Conservation (phyloP, 1,140 invertebrate species). For the Neodiprion fabricii region DNA sequence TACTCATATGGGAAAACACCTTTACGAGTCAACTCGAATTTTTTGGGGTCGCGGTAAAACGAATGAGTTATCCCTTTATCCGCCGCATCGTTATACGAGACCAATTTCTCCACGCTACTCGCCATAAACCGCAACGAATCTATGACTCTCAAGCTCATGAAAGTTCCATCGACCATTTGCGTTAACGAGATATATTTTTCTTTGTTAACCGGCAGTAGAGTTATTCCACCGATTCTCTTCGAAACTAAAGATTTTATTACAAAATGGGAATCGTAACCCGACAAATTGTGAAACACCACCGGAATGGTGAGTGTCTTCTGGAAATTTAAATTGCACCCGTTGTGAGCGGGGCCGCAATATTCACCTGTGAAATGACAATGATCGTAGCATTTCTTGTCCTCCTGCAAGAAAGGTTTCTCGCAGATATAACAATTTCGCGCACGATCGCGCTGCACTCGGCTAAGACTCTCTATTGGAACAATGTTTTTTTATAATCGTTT, state of each 20-base stretch:
- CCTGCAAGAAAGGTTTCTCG: no score
- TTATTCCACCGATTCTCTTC: not conserved
- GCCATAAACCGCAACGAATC: constrained; percentile 30
- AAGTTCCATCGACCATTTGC: constrained; percentile 12
- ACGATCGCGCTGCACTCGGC: no score
- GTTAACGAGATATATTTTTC: constrained; percentile 31
- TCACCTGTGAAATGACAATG: not conserved
- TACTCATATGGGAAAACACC: constrained; percentile 44
- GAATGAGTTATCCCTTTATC: constrained; percentile 14
- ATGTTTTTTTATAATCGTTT: no score
- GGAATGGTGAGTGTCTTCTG: constrained; percentile 18
- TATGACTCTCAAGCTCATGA: constrained; percentile 28
- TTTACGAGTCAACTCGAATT: constrained; percentile 21
- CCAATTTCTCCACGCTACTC: constrained; percentile 22
- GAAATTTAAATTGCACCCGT: constrained; percentile 29
- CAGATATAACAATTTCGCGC: no score
- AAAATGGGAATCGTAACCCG: constrained; percentile 26
- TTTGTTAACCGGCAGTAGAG: constrained; percentile 29
- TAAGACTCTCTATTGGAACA: no score
- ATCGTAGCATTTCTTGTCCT: no score
- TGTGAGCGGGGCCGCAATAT: constrained; percentile 25
- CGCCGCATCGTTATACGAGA: constrained; percentile 19
- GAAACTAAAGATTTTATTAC: constrained; percentile 24
- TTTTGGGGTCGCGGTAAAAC: not conserved
- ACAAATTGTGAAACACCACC: constrained; percentile 30